Base-by-base conservation (phyloP, 2,113 vertebrate genomes). In the Porphyrio hochstetteri region DNA sequence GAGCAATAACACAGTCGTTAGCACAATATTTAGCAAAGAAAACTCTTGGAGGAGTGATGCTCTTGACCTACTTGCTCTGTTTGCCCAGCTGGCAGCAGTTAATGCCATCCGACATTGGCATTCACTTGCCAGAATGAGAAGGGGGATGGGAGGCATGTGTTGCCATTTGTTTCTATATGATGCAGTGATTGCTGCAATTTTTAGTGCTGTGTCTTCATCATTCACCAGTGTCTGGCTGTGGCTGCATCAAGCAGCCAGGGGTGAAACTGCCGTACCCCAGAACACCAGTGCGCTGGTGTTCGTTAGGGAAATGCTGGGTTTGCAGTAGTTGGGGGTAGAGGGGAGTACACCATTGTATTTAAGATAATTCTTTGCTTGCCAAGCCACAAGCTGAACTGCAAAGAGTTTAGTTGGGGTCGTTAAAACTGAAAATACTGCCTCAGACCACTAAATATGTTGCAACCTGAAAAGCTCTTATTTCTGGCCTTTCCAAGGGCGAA, bases 11-110 rank as follows among this genome's bases (percentile, higher is more conserved):
- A 59, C 89, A 69, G 63, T 79, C 20, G 0, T 72, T 91, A 89
- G 84, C 81, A 87, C 53, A 60, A 48, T 81, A 70, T 76, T 85
- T 65, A 92, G 63, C 67, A 69, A 77, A 70, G 57, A 57, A 71
- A 80, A 86, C 78, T 72, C 87, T 50, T 89, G 77, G 57, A 92
- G 70, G 72, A 95, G 64, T 42, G 87, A 71, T 92, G 90, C 82
- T 95, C 79, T 95, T 97, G 96, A 95, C 96, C 93, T 96, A 60
- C 93, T 93, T 96, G 94, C 88, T 84, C 36, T 20, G n/a, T 3
- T 1, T 92, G 82, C 92, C 92, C 87, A 94, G 88, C 88, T 89
- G 95, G 91, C 91, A 94, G 88, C 70, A 21, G 0, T 65, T 86
- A n/a, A 35, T 85, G 81, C 84, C 96, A 70, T 84, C 91, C 50